These are phyloP conservation scores for Terebella lapidaria DNA, from an alignment of 2,888 invertebrate genomes.

Conservation along the genomic window DNA sequence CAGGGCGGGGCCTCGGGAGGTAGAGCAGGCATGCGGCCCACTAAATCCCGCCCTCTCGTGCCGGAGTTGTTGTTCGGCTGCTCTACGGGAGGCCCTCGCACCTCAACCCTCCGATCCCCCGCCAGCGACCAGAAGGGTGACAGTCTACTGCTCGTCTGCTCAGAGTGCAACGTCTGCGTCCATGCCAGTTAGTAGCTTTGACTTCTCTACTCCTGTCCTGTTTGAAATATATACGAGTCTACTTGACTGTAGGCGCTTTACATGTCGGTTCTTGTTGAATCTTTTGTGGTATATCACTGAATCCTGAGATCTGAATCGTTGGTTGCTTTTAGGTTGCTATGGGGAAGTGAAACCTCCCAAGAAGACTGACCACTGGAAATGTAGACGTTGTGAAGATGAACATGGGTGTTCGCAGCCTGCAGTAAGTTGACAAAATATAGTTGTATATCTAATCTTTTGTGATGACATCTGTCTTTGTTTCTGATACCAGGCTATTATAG, in stretches of 20 bases:
- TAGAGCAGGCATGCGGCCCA: too few species aligned
- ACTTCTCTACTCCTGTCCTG: too few species aligned
- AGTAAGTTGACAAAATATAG: background rate
- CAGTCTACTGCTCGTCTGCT: constrained; percentile 58
- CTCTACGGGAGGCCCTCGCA: constrained; percentile 32
- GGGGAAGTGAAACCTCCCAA: constrained; percentile 29
- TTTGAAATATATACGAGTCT: too few species aligned
- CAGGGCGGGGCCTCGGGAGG: too few species aligned
- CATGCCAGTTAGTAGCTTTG: constrained; percentile 55
- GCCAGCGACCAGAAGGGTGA: constrained; percentile 37
- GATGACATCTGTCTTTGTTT: too few species aligned
- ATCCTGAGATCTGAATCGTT: too few species aligned
- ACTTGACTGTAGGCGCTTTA: too few species aligned
- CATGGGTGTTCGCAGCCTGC: too few species aligned
- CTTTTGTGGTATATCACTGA: too few species aligned
- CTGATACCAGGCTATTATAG: too few species aligned
- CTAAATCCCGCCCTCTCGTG: constrained; percentile 42
- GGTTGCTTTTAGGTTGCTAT: constrained; percentile 40
- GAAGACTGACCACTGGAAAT: constrained; percentile 1
- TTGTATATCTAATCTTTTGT: background rate
- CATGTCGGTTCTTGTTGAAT: too few species aligned
- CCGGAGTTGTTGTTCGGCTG: constrained; percentile 49
- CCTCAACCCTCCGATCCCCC: constrained; percentile 30
- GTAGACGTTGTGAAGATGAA: constrained; percentile 9
- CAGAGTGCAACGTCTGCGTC: constrained; percentile 59